phyloP scores from a whole-genome alignment of 2,797 vertebrate species.

The Champsocephalus gunnari region DNA sequence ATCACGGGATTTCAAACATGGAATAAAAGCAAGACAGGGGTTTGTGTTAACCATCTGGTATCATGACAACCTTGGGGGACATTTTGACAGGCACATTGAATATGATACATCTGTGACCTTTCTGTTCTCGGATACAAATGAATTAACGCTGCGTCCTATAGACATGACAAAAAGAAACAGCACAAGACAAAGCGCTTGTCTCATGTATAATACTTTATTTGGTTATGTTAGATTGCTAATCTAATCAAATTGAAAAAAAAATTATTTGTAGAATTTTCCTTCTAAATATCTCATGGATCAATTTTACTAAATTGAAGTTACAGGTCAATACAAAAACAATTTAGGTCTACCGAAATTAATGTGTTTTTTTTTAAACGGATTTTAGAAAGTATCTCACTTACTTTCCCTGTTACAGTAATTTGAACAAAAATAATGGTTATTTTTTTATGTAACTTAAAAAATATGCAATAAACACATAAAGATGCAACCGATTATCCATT shows the following conservation, averaged over 20 bases:
- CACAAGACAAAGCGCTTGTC: conserved; percentile 2
- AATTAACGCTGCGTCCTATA: conserved; percentile 44
- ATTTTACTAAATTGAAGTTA: conserved; percentile 17
- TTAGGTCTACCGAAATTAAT: not conserved
- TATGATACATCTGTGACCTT: conserved; percentile 80
- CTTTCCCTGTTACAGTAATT: not conserved
- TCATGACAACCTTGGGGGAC: conserved; percentile 58
- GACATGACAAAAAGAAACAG: conserved; percentile 57
- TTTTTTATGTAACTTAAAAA: not conserved
- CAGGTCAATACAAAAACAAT: conserved; percentile 18
- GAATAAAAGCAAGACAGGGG: conserved; percentile 9
- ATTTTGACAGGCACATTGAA: conserved; percentile 60
- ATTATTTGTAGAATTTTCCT: conserved; percentile 16
- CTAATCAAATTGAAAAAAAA: conserved; percentile 7
- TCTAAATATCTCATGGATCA: conserved; percentile 29
- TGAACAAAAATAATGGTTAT: not conserved
- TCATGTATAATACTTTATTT: conserved; percentile 48
- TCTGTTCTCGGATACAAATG: conserved; percentile 63
- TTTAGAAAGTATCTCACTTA: not conserved
- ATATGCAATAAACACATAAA: not conserved
- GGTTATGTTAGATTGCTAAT: conserved; percentile 35
- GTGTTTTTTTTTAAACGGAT: conserved; percentile 2
- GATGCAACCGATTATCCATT: not conserved
- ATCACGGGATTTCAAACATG: conserved; percentile 14
- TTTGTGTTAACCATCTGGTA: conserved; percentile 52